These are phyloP conservation scores for Busseola fusca DNA, from an alignment of 2,888 invertebrate species.

Conservation along the genomic window DNA sequence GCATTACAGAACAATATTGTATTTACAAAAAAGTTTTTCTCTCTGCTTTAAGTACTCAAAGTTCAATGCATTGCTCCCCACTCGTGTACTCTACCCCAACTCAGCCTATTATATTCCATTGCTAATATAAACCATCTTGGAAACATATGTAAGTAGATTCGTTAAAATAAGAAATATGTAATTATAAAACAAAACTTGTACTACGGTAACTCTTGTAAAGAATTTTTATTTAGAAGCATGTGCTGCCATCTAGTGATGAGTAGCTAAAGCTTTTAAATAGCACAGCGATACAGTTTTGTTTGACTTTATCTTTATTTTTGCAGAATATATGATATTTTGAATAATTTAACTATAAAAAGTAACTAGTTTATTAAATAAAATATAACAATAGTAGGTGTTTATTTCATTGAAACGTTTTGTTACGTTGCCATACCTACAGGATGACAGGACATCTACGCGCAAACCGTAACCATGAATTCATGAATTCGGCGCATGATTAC, in stretches of 20 bases:
- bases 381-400: not conserved
- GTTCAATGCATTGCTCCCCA: too few relatives aligned
- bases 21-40: not conserved
- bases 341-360: not conserved
- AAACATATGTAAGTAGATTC: not conserved
- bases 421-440: too few relatives aligned
- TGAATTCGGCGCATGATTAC: too few relatives aligned
- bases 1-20: not conserved
- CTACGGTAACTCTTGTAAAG: not conserved
- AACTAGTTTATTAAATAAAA: not conserved
- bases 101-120: not conserved
- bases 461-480: too few relatives aligned
- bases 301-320: not conserved
- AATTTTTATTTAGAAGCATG: not conserved
- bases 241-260: constrained; percentile 73
- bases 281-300: not conserved
- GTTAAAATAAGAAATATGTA: not conserved
- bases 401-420: not conserved
- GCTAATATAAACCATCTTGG: not conserved
- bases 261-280: constrained; percentile 58
- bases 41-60: too few relatives aligned
- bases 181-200: not conserved
- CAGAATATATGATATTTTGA: not conserved
- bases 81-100: not conserved
- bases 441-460: too few relatives aligned